Evolutionary conservation across 2,888 invertebrate species (phyloP), one percentile per base, ranked within the genome.

Genomic region (Tigriopus californicus): DNA sequence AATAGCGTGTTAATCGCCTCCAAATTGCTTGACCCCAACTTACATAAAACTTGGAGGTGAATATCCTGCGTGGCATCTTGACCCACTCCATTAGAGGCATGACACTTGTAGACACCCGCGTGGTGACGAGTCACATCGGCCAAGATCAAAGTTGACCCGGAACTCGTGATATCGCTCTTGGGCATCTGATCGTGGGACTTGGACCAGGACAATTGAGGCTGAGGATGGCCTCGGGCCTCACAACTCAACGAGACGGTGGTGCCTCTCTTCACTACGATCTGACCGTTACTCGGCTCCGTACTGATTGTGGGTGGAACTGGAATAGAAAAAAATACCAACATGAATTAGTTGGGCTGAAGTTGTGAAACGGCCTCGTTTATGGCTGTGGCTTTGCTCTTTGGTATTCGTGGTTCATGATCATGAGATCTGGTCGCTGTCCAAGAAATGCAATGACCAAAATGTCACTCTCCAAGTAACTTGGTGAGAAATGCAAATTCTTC

Each of bases 11-110:
- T 33, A 33, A 33, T 33, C 33, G 33, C 33, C 8, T 33, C 33
- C 8, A 33, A 33, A 33, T 33, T 3, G 8, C 33, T 33, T 33
- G 33, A 33, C 33, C 33, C 33, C 33, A 33, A 70, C 80, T 79
- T 67, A 81, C 80, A 80, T 20, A 80, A 68, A 20, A 81, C 80
- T 72, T 80, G 80, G 54, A 81, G 71, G 63, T 77, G 74, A 70
- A 81, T 80, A 68, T 80, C 78, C 0, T 78, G 77, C n/a, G 79
- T 77, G 6, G 79, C 73, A 1, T 80, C 77, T 24, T 79, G 77
- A 0, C 80, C 80, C 18, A 71, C 64, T 24, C 66, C 66, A 63
- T 75, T 75, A 60, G 71, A 70, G 41, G 75, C 75, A n/a, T 71
- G 66, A 63, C 76, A 52, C 22, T 52, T 52, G n/a, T 52, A 52